A percentile compares a stretch with the other conserved stretches of the same genome.
Evolutionary conservation across 2,888 invertebrate genomes (phyloP).

Genomic region (Phaonia tiefii): DNA sequence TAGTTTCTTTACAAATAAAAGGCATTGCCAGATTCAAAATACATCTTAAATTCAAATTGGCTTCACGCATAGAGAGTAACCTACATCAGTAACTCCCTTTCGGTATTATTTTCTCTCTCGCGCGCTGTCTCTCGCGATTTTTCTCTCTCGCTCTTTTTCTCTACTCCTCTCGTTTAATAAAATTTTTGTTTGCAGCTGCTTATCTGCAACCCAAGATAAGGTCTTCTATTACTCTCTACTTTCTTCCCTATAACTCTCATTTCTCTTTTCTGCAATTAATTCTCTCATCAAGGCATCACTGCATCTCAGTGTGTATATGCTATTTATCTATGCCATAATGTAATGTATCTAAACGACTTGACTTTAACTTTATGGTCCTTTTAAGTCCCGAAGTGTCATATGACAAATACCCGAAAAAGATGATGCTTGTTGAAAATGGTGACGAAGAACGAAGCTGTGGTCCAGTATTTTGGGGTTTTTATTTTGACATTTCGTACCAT

Average conservation of each 20-base stretch:
- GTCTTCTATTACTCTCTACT: too few species aligned
- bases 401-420: background rate
- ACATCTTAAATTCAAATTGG: too few species aligned
- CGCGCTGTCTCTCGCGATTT: background rate
- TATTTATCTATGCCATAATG: background rate
- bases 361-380: constrained; percentile 2
- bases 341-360: constrained; percentile 8
- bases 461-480: background rate
- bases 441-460: background rate
- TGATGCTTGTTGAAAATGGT: background rate
- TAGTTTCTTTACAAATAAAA: too few species aligned
- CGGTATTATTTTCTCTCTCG: background rate
- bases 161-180: background rate
- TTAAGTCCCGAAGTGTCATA: background rate
- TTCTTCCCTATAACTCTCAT: too few species aligned
- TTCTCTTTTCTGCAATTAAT: background rate
- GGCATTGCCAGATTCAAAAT: too few species aligned
- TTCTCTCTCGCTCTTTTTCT: background rate
- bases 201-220: too few species aligned
- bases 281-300: background rate
- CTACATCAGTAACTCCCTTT: background rate
- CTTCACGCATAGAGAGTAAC: too few species aligned
- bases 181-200: too few species aligned
- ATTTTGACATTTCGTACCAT: too few species aligned
- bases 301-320: background rate